Percentiles rank a stretch among this genome's conserved stretches.
Evolutionary conservation across 2,113 vertebrate species (phyloP).

Genomic region (Lagopus leucura): DNA sequence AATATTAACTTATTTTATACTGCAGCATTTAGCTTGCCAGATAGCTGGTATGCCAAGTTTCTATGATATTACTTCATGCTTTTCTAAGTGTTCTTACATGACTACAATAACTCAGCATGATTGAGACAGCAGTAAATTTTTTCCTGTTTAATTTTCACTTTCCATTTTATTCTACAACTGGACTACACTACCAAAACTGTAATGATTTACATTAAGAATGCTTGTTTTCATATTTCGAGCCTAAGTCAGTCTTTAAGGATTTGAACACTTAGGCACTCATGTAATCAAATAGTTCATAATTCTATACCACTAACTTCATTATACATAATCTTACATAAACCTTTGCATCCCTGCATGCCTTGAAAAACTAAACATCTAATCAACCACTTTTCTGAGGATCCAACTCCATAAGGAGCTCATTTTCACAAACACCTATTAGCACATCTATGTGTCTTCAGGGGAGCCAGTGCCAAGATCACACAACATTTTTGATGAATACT

Average conservation of each 20-base stretch:
- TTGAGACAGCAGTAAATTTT: slow-evolving; percentile 42
- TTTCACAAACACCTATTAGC: slow-evolving; percentile 16
- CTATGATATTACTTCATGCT: slow-evolving; percentile 40
- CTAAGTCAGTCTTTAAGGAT: slow-evolving; percentile 17
- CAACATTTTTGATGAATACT: background rate
- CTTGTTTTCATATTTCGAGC: slow-evolving; percentile 5
- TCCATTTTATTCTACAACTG: background rate
- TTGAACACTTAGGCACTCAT: background rate
- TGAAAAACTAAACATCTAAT: slow-evolving; percentile 15
- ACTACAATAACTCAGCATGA: slow-evolving; percentile 54
- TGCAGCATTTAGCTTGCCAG: slow-evolving; percentile 28
- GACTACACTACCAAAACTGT: background rate
- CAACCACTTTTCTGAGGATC: background rate
- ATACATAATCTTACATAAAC: slow-evolving; percentile 29
- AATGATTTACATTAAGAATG: background rate
- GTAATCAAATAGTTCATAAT: slow-evolving; percentile 31
- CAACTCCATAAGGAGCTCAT: background rate
- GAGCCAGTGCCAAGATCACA: background rate
- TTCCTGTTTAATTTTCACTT: slow-evolving; percentile 54
- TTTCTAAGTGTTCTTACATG: slow-evolving; percentile 50
- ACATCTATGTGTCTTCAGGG: background rate
- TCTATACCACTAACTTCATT: background rate
- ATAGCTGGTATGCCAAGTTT: slow-evolving; percentile 1
- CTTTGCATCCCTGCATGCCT: background rate
- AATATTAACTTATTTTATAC: slow-evolving; percentile 39